phyloP scores from a whole-genome alignment of 2,797 vertebrate species.

The Parauchenoglanis ngamensis region DNA sequence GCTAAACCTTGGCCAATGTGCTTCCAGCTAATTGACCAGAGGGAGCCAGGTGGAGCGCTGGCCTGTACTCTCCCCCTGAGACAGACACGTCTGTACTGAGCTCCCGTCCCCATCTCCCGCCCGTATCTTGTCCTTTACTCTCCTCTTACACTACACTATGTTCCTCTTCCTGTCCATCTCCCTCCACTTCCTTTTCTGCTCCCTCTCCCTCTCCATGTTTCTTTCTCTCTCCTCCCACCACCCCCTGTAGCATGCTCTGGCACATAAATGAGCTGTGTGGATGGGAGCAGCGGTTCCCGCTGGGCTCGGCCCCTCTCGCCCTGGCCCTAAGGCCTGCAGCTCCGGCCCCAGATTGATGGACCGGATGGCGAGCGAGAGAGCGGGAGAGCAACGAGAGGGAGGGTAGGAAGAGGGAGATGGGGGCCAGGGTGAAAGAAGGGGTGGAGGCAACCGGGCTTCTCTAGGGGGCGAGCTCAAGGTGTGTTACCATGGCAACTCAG shows the following conservation, averaged over 20 bases:
- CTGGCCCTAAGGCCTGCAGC: constrained; percentile 62
- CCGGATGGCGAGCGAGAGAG: constrained; percentile 67
- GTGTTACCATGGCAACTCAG: constrained; percentile 93
- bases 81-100: constrained; percentile 23
- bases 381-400: constrained; percentile 68
- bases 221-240: constrained; percentile 55
- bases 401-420: constrained; percentile 64
- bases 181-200: constrained; percentile 8
- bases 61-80: constrained; percentile 39
- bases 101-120: constrained; percentile 39
- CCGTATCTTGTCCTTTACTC: constrained; percentile 9
- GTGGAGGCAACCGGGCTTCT: constrained; percentile 82
- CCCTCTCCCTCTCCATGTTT: constrained; percentile 37
- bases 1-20: constrained; percentile 53
- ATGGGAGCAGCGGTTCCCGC: constrained; percentile 66
- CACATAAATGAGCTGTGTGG: constrained; percentile 76
- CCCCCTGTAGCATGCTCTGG: constrained; percentile 62
- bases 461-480: constrained; percentile 90
- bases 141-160: constrained; percentile 4
- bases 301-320: constrained; percentile 72
- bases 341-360: constrained; percentile 82
- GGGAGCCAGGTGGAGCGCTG: constrained; percentile 66
- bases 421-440: constrained; percentile 76
- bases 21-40: constrained; percentile 77
- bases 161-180: constrained; percentile 36